phyloP scores from a whole-genome alignment of 2,797 vertebrate genomes.

The Rhinophrynus dorsalis region DNA sequence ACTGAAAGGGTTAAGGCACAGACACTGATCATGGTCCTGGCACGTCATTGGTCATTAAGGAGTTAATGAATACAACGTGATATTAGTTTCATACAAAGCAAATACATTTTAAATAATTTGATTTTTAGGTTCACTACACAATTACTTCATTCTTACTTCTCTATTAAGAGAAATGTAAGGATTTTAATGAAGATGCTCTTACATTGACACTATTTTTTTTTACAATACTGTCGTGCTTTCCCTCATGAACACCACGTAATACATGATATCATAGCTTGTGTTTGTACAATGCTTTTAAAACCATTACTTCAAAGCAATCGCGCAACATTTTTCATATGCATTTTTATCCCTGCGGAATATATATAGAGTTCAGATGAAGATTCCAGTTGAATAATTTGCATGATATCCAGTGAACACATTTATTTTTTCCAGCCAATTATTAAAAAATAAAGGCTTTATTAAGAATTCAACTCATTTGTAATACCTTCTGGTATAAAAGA shows the following conservation, averaged over 20 bases:
- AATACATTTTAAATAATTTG: conserved; percentile 23
- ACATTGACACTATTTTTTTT: conserved; percentile 11
- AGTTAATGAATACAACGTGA: too few relatives aligned
- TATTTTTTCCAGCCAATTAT: conserved; percentile 43
- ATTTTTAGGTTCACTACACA: conserved; percentile 22
- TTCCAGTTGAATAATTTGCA: conserved; percentile 45
- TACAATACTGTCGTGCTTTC: conserved; percentile 21
- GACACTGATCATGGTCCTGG: too few relatives aligned
- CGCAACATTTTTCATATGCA: conserved; percentile 20
- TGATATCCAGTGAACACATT: conserved; percentile 25
- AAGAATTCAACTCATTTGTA: conserved; percentile 45
- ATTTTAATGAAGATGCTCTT: conserved; percentile 10
- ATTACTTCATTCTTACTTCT: conserved; percentile 6
- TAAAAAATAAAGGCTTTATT: conserved; percentile 41
- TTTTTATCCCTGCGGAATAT: conserved; percentile 37
- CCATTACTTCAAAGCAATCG: conserved; percentile 43
- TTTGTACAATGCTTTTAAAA: conserved; percentile 15
- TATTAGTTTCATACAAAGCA: too few relatives aligned
- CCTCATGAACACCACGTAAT: too few relatives aligned
- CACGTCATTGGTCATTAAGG: too few relatives aligned
- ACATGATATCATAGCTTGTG: conserved; percentile 12
- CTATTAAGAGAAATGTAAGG: too few relatives aligned
- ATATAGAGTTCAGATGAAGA: conserved; percentile 6
- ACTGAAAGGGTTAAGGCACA: too few relatives aligned
- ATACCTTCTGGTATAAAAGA: conserved; percentile 42